These are phyloP conservation scores for Anastrepha ludens DNA, from an alignment of 1,140 invertebrate species.

Conservation along the genomic window DNA sequence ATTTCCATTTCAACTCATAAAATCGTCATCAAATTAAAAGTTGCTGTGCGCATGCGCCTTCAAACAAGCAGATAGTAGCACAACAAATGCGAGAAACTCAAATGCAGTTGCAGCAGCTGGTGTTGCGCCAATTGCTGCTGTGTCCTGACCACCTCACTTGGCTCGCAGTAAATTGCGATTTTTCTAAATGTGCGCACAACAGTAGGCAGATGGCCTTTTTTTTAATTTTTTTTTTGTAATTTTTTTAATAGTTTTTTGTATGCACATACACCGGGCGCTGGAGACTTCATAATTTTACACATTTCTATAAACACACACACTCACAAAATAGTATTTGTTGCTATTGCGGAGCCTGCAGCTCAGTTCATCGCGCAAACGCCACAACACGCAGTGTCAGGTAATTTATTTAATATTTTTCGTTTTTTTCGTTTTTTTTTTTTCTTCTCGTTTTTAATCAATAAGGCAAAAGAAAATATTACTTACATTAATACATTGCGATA, in stretches of 20 bases:
- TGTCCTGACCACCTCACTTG: background rate
- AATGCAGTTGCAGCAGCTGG: conserved; percentile 50
- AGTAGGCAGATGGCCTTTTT: no score
- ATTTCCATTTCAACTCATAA: conserved; percentile 60
- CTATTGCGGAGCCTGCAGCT: background rate
- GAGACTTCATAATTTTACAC: background rate
- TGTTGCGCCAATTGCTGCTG: background rate
- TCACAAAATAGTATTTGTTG: background rate
- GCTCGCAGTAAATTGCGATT: conserved; percentile 10
- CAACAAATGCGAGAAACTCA: conserved; percentile 3
- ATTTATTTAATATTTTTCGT: conserved; percentile 7
- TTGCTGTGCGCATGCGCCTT: conserved; percentile 49
- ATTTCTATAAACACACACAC: background rate
- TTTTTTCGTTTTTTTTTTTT: background rate
- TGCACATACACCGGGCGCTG: background rate
- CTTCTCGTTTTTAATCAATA: background rate
- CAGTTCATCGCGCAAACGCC: background rate
- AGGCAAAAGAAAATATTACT: background rate
- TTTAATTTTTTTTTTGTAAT: background rate
- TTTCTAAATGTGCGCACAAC: background rate
- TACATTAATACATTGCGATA: conserved; percentile 14
- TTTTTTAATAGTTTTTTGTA: background rate
- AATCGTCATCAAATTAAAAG: conserved; percentile 59
- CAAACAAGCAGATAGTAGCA: background rate
- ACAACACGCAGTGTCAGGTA: background rate